Evolutionary conservation across 2,113 vertebrate species (phyloP), one percentile per base, ranked within the genome.

Genomic region (Eulemur macaco): DNA sequence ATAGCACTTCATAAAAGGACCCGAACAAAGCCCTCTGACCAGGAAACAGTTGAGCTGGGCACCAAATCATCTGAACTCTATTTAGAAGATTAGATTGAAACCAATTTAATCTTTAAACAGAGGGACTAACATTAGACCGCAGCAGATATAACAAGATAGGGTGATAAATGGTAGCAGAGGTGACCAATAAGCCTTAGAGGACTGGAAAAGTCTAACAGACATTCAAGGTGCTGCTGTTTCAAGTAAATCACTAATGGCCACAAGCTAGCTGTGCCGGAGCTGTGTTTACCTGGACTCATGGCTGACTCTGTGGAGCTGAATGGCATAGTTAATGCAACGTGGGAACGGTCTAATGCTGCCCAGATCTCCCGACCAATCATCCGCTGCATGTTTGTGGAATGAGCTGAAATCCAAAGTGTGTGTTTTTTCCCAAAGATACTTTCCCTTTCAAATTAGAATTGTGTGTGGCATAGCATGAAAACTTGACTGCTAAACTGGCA

Each of bases 1-100:
- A 94, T 92, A 97, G 6, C 8, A 69, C 4, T 58, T 83, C 95
- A 83, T 94, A 96, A 94, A 93, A 98, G 31, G 45, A 94, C 21
- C 60, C 54, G 68, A 97, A 64, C 54, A 98, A 86, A 93, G 39
- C 18, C 56, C 37, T 94, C 92, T 95, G 86, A 96, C 45, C 96
- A 93, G 25, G 80, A 96, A 96, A 13, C 7, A 92, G 50, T 47
- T 31, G 69, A 97, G 37, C 92, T 89, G 83, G 54, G 25, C 71
- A 85, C 14, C 95, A 97, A 97, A 95, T 76, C 56, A 94, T 56
- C 58, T 89, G 42, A 97, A 97, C 84, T 96, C 68, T 74, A 96
- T 47, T 96, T 96, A 74, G 25, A 64, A 97, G 85, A 97, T 78
- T 86, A 98, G 96, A 97, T 66, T 94, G 58, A 97, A 96, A 94